A percentile compares a stretch with the other conserved stretches of the same genome.
Conservation (phyloP, 1,140 invertebrate genomes). For the Tetragnatha versicolor region DNA sequence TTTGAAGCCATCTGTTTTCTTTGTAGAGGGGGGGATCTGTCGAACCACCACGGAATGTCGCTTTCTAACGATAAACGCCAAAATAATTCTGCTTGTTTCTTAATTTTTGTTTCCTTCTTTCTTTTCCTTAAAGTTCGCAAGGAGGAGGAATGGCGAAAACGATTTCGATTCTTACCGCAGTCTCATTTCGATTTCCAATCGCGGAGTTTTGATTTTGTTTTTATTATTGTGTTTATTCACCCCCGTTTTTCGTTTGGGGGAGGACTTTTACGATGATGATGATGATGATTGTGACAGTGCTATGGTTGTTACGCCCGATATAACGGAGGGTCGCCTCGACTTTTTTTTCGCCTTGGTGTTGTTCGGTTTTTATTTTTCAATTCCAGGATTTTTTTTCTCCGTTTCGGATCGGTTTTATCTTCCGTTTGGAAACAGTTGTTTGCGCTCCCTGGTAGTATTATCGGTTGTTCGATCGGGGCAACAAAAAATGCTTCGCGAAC, state of each 20-base stretch:
- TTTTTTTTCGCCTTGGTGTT: not conserved
- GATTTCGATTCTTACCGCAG: slow-evolving; percentile 34
- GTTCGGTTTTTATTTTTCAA: not conserved
- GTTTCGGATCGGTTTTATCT: not conserved
- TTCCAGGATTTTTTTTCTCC: not conserved
- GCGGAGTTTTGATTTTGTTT: not conserved
- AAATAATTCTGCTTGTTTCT: slow-evolving; percentile 25
- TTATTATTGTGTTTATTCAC: not conserved
- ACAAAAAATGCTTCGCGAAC: no score
- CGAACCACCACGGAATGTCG: slow-evolving; percentile 31
- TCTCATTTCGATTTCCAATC: slow-evolving; percentile 48
- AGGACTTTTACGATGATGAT: slow-evolving; percentile 27
- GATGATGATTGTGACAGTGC: slow-evolving; percentile 53
- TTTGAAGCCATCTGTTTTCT: slow-evolving; percentile 36
- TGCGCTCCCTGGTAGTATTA: slow-evolving; percentile 14
- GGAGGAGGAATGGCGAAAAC: slow-evolving; percentile 39
- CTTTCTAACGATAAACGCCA: slow-evolving; percentile 51
- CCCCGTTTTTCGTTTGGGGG: not conserved
- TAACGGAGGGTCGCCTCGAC: not conserved
- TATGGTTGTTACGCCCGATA: slow-evolving; percentile 43
- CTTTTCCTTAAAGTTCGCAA: slow-evolving; percentile 1
- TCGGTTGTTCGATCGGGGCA: slow-evolving; percentile 26
- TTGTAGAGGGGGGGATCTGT: not conserved
- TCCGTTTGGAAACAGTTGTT: slow-evolving; percentile 16
- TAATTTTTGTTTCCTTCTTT: slow-evolving; percentile 1